Evolutionary conservation across 2,888 invertebrate species (phyloP).

Genomic region (Theretra japonica): DNA sequence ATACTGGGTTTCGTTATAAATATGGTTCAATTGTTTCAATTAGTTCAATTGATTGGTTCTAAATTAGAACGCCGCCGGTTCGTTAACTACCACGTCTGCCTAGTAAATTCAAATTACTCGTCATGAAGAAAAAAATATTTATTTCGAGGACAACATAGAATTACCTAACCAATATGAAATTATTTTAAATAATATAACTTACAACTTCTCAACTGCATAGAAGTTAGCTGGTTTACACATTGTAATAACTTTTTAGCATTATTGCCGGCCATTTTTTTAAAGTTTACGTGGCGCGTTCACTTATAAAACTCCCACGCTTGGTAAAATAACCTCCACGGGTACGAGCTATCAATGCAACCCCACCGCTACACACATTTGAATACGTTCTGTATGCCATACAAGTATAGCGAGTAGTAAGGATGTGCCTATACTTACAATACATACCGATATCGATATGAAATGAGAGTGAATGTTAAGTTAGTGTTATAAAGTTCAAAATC

Average conservation of each 20-base stretch:
- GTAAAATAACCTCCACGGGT: conserved; percentile 35
- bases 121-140: not conserved
- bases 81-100: conserved; percentile 14
- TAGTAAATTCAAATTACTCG: not conserved
- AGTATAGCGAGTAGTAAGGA: conserved; percentile 9
- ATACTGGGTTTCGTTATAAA: not conserved
- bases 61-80: conserved; percentile 13
- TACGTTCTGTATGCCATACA: not conserved
- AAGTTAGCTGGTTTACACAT: conserved; percentile 62
- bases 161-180: conserved; percentile 58
- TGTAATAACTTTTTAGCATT: conserved; percentile 67
- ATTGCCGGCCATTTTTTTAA: conserved; percentile 63
- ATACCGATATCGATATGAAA: not conserved
- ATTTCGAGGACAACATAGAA: conserved; percentile 31
- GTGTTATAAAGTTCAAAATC: too few species aligned
- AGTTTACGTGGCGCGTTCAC: conserved; percentile 45
- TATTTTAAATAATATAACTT: conserved; percentile 52
- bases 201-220: conserved; percentile 63
- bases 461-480: not conserved
- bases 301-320: conserved; percentile 40
- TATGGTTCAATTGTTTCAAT: conserved; percentile 25
- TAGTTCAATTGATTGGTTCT: conserved; percentile 25
- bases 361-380: not conserved
- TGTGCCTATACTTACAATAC: not conserved
- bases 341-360: conserved; percentile 17